phyloP scores from a whole-genome alignment of 1,140 invertebrate genomes.

The Tyrophagus putrescentiae region DNA sequence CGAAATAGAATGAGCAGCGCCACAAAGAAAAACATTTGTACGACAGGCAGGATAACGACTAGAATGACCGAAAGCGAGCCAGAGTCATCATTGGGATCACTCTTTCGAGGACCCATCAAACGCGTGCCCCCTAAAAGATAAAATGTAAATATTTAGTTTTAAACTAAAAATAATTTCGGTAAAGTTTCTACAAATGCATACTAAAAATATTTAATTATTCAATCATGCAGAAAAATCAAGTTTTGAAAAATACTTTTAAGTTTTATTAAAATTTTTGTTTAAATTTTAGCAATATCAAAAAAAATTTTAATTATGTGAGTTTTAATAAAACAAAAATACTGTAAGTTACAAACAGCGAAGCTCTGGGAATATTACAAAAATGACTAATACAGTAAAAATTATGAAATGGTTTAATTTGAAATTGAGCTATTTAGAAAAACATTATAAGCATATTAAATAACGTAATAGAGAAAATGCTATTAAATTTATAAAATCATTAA shows the following conservation, averaged over 20 bases:
- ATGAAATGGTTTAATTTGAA: background rate
- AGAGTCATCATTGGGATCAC: slow-evolving; percentile 18
- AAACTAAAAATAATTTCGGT: background rate
- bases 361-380: too few relatives aligned
- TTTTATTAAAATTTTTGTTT: background rate
- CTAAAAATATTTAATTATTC: slow-evolving; percentile 41
- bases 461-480: slow-evolving; percentile 11
- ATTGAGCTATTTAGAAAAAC: background rate
- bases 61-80: slow-evolving; percentile 20
- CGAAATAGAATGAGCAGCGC: slow-evolving; percentile 15
- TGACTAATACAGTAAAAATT: too few relatives aligned
- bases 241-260: background rate
- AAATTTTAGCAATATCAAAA: too few relatives aligned
- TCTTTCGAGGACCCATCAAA: background rate
- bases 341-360: too few relatives aligned
- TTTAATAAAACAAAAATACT: too few relatives aligned
- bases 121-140: background rate
- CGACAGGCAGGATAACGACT: slow-evolving; percentile 22
- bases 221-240: background rate
- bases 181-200: slow-evolving; percentile 48
- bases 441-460: background rate
- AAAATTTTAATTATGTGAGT: too few relatives aligned
- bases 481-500: background rate
- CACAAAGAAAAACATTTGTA: slow-evolving; percentile 21
- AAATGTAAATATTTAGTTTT: background rate